These are phyloP conservation scores for Triplophysa bombifrons DNA, from an alignment of 2,797 vertebrate species.

Conservation along the genomic window DNA sequence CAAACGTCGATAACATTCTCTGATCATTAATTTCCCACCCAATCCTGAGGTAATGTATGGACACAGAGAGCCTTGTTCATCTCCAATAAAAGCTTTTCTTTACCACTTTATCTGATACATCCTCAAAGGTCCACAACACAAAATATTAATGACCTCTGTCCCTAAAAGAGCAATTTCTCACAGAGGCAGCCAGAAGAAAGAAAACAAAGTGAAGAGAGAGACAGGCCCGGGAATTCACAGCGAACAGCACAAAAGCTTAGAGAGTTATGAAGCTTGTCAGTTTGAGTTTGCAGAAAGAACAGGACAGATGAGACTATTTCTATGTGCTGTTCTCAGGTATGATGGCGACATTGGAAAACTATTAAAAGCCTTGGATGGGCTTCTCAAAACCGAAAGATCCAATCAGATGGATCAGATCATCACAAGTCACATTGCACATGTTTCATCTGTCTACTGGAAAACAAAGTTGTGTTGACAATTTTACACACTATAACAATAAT, in stretches of 20 bases:
- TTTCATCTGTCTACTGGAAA: not conserved
- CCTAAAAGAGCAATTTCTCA: slow-evolving; percentile 72
- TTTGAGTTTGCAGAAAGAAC: not conserved
- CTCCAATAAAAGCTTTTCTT: slow-evolving; percentile 73
- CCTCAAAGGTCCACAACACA: slow-evolving; percentile 45
- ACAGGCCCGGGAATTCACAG: not conserved
- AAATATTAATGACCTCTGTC: slow-evolving; percentile 68
- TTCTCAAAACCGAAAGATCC: no score
- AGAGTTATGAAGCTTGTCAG: slow-evolving; percentile 28
- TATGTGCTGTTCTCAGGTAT: slow-evolving; percentile 63
- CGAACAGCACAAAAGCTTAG: not conserved
- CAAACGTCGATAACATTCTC: slow-evolving; percentile 73
- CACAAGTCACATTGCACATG: not conserved
- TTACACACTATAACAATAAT: not conserved
- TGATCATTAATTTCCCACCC: slow-evolving; percentile 75
- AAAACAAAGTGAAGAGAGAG: not conserved
- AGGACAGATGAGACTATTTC: not conserved
- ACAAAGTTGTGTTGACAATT: not conserved
- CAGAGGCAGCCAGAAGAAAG: slow-evolving; percentile 3
- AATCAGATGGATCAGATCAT: no score
- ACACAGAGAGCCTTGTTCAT: slow-evolving; percentile 72
- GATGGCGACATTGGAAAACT: slow-evolving; percentile 51
- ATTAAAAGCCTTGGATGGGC: no score
- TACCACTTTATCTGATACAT: slow-evolving; percentile 47
- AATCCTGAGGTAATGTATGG: slow-evolving; percentile 73